Conservation (phyloP, 37 sponge, comb jelly and placozoan genomes). For the Beroe forskalii region DNA sequence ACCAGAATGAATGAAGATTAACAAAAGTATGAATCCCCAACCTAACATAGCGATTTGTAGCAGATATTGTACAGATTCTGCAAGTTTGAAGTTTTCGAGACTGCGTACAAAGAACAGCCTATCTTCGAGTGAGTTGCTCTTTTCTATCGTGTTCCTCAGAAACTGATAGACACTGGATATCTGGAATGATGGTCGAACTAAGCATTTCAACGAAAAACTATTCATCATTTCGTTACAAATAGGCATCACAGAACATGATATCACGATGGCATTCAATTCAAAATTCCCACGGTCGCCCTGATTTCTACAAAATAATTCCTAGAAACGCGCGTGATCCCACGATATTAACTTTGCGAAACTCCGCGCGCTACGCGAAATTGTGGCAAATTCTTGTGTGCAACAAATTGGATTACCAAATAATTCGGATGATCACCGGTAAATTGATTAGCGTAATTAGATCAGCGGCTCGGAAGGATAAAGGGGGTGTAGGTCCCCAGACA, state of each 20-base stretch:
- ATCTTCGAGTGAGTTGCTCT: neutral
- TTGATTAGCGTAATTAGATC: too few relatives aligned
- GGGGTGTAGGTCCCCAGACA: too few relatives aligned
- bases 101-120: neutral
- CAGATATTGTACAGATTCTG: neutral
- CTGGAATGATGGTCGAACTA: too few relatives aligned
- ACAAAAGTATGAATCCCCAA: too few relatives aligned
- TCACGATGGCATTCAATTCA: too few relatives aligned
- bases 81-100: conserved; percentile 3
- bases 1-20: too few relatives aligned
- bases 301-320: neutral
- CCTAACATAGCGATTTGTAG: neutral
- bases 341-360: neutral
- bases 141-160: neutral
- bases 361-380: neutral
- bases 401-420: too few relatives aligned
- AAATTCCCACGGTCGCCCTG: neutral
- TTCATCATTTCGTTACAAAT: too few relatives aligned
- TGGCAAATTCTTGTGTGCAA: neutral
- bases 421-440: too few relatives aligned
- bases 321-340: neutral
- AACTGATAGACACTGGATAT: neutral
- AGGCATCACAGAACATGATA: too few relatives aligned
- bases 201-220: too few relatives aligned
- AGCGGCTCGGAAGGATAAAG: too few relatives aligned